Evolutionary conservation across 2,888 invertebrate genomes (phyloP).

Genomic region (Lycocerus yunnanus): DNA sequence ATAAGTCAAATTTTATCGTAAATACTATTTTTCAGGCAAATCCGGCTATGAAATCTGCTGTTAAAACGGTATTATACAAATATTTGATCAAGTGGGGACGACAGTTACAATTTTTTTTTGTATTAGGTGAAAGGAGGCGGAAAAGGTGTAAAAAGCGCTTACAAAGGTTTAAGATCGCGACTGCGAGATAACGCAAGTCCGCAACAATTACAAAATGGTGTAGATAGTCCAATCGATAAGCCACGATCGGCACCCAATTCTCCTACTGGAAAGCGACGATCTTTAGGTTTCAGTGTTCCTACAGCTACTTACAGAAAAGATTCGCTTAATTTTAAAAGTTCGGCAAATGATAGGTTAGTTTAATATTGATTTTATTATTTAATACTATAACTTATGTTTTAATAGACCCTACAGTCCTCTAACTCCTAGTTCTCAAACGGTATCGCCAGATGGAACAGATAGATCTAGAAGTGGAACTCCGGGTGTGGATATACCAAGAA

Average conservation of each 20-base stretch:
- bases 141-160: conserved; percentile 77
- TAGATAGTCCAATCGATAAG: conserved; percentile 49
- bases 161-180: conserved; percentile 75
- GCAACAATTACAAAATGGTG: conserved; percentile 49
- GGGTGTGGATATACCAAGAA: conserved; percentile 55
- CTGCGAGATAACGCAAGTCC: conserved; percentile 54
- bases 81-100: neutral
- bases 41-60: conserved; percentile 91
- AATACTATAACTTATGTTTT: conserved; percentile 2
- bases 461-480: conserved; percentile 52
- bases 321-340: conserved; percentile 47
- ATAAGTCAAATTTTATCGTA: conserved; percentile 1
- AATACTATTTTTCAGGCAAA: conserved; percentile 74
- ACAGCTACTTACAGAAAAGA: conserved; percentile 53
- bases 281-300: conserved; percentile 53
- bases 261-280: conserved; percentile 62
- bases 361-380: neutral
- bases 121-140: conserved; percentile 72
- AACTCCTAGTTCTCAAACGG: conserved; percentile 58
- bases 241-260: conserved; percentile 70
- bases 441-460: conserved; percentile 59
- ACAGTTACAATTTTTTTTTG: neutral
- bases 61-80: conserved; percentile 78
- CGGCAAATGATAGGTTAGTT: conserved; percentile 48
- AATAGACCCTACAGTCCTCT: conserved; percentile 53